Conservation (phyloP, 1,140 invertebrate species). For the Phymorhynchus buccinoides region DNA sequence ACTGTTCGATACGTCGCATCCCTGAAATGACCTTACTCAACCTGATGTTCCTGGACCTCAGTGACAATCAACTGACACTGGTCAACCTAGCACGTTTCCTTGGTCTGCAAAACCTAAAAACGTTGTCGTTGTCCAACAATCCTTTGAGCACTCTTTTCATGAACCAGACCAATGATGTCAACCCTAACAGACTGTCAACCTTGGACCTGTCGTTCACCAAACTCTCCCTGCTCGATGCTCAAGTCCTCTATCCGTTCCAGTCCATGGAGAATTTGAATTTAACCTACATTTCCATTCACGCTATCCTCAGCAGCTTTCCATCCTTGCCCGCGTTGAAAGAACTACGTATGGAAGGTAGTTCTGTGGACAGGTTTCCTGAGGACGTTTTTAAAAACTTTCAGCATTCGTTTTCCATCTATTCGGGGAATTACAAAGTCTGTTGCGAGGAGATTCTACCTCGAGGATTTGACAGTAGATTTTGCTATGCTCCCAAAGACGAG, state of each 20-base stretch:
- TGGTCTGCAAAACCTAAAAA: background rate
- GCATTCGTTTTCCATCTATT: background rate
- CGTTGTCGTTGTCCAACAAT: conserved; percentile 32
- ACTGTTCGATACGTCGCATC: background rate
- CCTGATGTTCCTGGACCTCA: conserved; percentile 30
- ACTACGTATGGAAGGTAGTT: background rate
- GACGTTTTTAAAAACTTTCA: background rate
- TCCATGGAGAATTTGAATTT: background rate
- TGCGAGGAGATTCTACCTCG: background rate
- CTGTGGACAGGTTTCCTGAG: background rate
- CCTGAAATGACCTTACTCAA: background rate
- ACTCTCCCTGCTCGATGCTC: background rate
- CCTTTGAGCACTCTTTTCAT: background rate
- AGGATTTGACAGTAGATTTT: background rate
- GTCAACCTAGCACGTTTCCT: background rate
- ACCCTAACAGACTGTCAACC: background rate
- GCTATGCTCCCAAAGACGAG: background rate
- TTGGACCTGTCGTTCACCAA: background rate
- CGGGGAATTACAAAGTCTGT: background rate
- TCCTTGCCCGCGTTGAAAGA: background rate
- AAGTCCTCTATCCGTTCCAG: conserved; percentile 17
- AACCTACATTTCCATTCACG: too few relatives aligned
- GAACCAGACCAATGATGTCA: background rate
- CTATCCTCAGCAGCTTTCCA: background rate
- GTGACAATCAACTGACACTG: background rate